Conservation (phyloP, 2,797 vertebrate genomes). For the Chlorospingus semifuscus region DNA sequence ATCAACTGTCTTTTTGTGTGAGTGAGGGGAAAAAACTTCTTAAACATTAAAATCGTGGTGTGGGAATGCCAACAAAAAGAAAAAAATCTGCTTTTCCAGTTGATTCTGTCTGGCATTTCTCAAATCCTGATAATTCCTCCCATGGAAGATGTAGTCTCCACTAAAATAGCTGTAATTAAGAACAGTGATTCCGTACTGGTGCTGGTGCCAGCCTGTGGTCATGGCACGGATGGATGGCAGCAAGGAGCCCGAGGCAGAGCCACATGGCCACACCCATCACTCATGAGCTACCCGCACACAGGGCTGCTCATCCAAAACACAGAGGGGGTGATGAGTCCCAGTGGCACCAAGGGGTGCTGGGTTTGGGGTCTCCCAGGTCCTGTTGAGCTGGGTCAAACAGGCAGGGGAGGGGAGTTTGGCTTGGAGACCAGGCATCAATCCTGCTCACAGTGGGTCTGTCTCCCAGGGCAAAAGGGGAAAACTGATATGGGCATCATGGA, state of each 20-base stretch:
- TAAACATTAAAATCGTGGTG: background rate
- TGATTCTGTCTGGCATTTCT: background rate
- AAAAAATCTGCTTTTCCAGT: background rate
- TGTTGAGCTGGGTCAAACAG: background rate
- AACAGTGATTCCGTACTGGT: background rate
- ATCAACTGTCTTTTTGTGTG: background rate
- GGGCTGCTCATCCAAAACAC: background rate
- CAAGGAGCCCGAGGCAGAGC: background rate
- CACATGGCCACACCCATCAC: fast-evolving
- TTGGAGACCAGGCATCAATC: background rate
- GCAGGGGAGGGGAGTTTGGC: background rate
- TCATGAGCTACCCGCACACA: fast-evolving
- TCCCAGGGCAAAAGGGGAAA: fast-evolving
- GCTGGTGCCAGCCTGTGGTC: slow-evolving; percentile 9
- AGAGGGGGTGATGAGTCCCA: background rate
- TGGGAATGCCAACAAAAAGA: background rate
- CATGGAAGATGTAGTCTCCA: background rate
- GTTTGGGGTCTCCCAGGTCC: background rate
- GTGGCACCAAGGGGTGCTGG: background rate
- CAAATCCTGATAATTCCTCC: background rate
- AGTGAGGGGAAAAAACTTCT: background rate
- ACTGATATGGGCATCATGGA: background rate
- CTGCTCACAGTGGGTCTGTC: background rate
- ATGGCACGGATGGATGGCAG: fast-evolving
- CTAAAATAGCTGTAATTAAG: background rate